Conservation (phyloP, 2,888 invertebrate genomes). For the Tipula confusa region DNA sequence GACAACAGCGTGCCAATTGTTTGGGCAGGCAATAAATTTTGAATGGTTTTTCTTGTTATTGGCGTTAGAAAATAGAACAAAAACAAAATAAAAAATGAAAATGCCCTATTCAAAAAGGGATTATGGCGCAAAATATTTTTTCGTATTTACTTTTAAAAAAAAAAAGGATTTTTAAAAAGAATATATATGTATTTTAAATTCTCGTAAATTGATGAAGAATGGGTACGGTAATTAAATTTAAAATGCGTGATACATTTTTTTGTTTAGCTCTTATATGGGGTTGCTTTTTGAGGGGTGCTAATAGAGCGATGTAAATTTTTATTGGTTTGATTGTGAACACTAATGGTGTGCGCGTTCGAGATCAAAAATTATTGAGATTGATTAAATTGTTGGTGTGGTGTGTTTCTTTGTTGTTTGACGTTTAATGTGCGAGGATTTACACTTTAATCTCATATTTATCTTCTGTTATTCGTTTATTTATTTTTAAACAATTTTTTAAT, state of each 20-base stretch:
- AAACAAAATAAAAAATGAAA: no score
- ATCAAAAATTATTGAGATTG: background rate
- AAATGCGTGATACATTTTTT: background rate
- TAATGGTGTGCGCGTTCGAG: background rate
- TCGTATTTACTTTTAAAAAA: background rate
- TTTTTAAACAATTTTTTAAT: no score
- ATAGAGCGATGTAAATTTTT: background rate
- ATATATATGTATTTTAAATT: slow-evolving; percentile 6
- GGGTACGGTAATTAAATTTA: slow-evolving; percentile 20
- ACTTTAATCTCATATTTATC: no score
- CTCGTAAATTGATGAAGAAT: background rate
- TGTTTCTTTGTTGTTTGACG: background rate
- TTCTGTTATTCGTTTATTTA: no score
- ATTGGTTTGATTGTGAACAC: background rate
- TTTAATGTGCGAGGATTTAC: background rate
- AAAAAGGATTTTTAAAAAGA: background rate
- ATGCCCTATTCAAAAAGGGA: background rate
- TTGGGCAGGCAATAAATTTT: slow-evolving; percentile 14
- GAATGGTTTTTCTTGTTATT: slow-evolving; percentile 4
- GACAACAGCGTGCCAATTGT: slow-evolving; percentile 6
- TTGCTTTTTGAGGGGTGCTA: background rate
- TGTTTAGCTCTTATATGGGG: background rate
- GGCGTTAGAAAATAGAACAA: background rate
- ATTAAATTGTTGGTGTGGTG: background rate
- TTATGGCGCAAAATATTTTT: slow-evolving; percentile 13